Percentiles rank a stretch among this genome's conserved stretches.
These are phyloP conservation scores for Candoia aspera DNA, from an alignment of 2,113 vertebrate genomes.

Conservation along the genomic window DNA sequence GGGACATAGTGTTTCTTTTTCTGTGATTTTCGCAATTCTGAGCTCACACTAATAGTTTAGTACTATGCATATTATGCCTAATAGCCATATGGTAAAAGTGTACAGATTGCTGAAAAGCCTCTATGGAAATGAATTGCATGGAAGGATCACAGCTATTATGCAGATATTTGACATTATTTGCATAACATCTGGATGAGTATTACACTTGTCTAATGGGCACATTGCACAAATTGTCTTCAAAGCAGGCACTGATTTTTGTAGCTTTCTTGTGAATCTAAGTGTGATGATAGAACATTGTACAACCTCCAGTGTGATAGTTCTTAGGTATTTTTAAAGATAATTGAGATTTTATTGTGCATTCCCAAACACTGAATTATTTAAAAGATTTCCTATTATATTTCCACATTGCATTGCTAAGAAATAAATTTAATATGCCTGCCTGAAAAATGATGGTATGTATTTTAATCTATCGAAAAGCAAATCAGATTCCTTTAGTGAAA, in stretches of 20 bases:
- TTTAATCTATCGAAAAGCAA: not conserved
- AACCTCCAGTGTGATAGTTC: not conserved
- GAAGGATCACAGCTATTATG: not conserved
- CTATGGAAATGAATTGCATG: not conserved
- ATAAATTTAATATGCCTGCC: not conserved
- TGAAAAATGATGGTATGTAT: not conserved
- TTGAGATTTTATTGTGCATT: not conserved
- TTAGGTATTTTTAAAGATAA: not conserved
- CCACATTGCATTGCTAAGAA: not conserved
- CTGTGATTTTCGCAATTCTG: not conserved
- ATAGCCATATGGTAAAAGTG: not conserved
- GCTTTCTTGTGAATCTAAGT: not conserved
- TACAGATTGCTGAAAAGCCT: not conserved
- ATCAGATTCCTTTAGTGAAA: not conserved
- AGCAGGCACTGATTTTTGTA: not conserved
- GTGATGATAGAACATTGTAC: not conserved
- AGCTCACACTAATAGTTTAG: not conserved
- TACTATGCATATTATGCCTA: not conserved
- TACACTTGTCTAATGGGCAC: not conserved
- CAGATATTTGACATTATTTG: not conserved
- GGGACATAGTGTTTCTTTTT: not conserved
- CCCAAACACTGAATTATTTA: not conserved
- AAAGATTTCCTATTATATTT: not conserved
- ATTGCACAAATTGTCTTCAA: not conserved
- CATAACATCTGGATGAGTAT: constrained; percentile 1